These are phyloP conservation scores for Linnaemya vulpina DNA, from an alignment of 2,888 invertebrate genomes.

Conservation along the genomic window DNA sequence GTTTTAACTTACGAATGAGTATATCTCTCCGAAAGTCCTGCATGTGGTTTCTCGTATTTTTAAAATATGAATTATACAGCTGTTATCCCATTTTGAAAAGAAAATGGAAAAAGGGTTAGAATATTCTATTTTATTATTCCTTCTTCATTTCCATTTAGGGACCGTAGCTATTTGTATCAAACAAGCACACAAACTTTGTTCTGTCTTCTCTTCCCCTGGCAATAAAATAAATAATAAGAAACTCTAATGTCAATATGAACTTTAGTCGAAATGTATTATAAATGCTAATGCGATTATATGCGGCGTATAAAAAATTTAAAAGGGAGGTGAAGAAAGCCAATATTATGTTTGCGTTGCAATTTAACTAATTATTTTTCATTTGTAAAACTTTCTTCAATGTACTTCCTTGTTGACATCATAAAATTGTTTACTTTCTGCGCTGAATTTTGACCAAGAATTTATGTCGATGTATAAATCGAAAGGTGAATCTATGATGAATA, in stretches of 20 bases:
- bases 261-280: not conserved
- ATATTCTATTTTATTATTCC: constrained; percentile 20
- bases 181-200: not conserved
- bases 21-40: not conserved
- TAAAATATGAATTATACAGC: not conserved
- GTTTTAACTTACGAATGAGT: constrained; percentile 28
- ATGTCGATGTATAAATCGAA: no score
- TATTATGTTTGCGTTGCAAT: no score
- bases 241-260: not conserved
- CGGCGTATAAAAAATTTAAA: no score
- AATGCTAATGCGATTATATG: not conserved
- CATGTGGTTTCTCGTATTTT: not conserved
- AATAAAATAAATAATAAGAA: not conserved
- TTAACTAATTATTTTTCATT: no score
- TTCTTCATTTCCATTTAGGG: constrained; percentile 6
- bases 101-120: not conserved
- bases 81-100: not conserved
- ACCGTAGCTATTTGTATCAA: not conserved
- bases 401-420: no score
- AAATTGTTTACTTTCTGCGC: no score
- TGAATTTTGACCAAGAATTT: no score
- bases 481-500: no score
- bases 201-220: not conserved
- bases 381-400: no score
- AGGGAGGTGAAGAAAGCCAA: no score